These are phyloP conservation scores for Nowickia ferox DNA, from an alignment of 2,888 invertebrate genomes.

Conservation along the genomic window DNA sequence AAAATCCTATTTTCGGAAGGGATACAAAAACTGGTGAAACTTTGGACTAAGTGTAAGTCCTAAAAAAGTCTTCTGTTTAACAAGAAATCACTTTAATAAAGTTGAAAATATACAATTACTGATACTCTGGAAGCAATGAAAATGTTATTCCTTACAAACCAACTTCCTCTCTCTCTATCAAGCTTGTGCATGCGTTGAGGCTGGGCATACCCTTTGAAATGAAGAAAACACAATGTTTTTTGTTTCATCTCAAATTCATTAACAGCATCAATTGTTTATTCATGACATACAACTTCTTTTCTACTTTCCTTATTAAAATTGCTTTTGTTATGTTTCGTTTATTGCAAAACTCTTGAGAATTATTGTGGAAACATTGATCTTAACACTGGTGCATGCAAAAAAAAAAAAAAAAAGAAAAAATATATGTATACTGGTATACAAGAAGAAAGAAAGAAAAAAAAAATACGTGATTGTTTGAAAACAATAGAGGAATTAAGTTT, in stretches of 20 bases:
- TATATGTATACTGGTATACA: slow-evolving; percentile 17
- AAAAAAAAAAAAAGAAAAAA: not conserved
- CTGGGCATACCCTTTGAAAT: too few relatives aligned
- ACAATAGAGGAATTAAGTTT: slow-evolving; percentile 1
- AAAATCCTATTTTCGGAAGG: too few relatives aligned
- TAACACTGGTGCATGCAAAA: slow-evolving; percentile 47
- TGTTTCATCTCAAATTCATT: slow-evolving; percentile 30
- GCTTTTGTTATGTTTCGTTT: slow-evolving; percentile 20
- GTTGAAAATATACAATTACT: too few relatives aligned
- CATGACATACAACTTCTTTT: slow-evolving; percentile 36
- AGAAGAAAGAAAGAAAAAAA: slow-evolving; percentile 2
- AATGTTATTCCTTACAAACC: too few relatives aligned
- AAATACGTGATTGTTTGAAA: slow-evolving; percentile 13
- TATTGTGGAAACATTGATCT: slow-evolving; percentile 67
- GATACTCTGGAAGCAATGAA: too few relatives aligned
- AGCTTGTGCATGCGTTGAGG: too few relatives aligned
- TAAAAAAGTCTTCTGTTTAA: too few relatives aligned
- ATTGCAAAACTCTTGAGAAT: slow-evolving; percentile 32
- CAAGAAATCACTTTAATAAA: too few relatives aligned
- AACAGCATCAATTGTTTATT: slow-evolving; percentile 52
- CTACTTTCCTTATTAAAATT: not conserved
- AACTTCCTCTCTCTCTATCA: too few relatives aligned
- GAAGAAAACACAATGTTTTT: too few relatives aligned
- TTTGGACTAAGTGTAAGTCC: too few relatives aligned
- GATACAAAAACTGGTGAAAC: too few relatives aligned